These are phyloP conservation scores for Ailuropoda melanoleuca DNA, from an alignment of 2,113 vertebrate species.

Conservation along the genomic window DNA sequence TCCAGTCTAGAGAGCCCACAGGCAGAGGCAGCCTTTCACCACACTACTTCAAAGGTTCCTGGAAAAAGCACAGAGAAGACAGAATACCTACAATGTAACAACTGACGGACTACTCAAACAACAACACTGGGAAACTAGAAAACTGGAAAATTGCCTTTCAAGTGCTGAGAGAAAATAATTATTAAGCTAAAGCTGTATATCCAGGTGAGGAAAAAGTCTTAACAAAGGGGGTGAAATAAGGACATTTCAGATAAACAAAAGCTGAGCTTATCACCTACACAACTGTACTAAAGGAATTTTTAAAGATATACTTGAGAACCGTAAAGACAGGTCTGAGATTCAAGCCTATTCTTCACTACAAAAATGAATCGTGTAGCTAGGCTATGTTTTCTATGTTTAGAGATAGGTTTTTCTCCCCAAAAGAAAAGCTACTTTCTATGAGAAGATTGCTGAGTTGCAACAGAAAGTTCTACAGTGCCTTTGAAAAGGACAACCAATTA, in stretches of 20 bases:
- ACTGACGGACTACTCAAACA: background rate
- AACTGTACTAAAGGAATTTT: slow-evolving; percentile 2
- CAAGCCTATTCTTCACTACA: background rate
- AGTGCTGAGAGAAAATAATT: slow-evolving; percentile 30
- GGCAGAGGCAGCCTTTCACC: background rate
- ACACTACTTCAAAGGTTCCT: background rate
- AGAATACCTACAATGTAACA: slow-evolving; percentile 3
- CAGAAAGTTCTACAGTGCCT: background rate
- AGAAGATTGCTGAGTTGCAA: background rate
- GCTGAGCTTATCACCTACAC: background rate
- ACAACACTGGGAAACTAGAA: background rate
- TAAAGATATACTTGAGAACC: background rate
- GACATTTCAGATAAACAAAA: slow-evolving; percentile 10
- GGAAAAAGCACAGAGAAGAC: background rate
- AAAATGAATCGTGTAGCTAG: background rate
- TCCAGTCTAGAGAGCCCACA: background rate
- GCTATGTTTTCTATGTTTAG: background rate
- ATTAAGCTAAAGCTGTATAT: background rate
- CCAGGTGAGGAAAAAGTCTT: background rate
- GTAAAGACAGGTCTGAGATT: background rate
- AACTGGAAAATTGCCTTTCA: background rate
- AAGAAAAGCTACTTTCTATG: background rate
- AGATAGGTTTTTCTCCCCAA: background rate
- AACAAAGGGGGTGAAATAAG: background rate
- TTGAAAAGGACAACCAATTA: background rate